phyloP scores from a whole-genome alignment of 1,140 invertebrate species.

The Rhopalosiphum maidis region DNA sequence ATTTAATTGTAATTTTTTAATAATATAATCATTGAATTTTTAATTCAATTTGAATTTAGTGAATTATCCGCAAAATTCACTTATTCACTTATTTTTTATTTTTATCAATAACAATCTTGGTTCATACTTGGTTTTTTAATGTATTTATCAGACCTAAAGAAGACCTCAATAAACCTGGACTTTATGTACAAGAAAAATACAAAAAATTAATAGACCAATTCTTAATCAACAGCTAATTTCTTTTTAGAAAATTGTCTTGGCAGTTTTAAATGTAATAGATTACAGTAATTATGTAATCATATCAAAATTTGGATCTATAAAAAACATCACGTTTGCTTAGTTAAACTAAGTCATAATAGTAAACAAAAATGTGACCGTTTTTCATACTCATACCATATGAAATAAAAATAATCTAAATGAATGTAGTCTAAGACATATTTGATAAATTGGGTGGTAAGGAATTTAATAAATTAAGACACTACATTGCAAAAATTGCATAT shows the following conservation, averaged over 20 bases:
- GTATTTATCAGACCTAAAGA: background rate
- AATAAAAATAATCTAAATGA: conserved; percentile 24
- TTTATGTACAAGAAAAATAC: background rate
- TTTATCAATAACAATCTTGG: background rate
- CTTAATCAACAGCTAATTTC: background rate
- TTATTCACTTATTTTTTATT: too few relatives aligned
- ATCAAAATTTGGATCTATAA: background rate
- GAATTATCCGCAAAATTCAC: too few relatives aligned
- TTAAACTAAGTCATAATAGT: background rate
- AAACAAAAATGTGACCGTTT: background rate
- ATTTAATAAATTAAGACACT: conserved; percentile 5
- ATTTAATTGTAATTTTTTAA: too few relatives aligned
- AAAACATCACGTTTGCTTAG: background rate
- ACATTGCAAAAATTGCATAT: background rate
- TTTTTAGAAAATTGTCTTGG: background rate
- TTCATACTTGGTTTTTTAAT: background rate
- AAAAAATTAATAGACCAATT: background rate
- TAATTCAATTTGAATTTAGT: too few relatives aligned
- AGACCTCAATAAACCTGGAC: background rate
- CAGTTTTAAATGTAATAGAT: background rate
- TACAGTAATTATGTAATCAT: background rate
- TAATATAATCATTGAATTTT: too few relatives aligned
- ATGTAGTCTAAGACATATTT: background rate
- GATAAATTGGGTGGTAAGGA: background rate
- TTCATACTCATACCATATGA: background rate